Conservation (phyloP, 2,888 invertebrate species). For the Epinotia brunnichana region DNA sequence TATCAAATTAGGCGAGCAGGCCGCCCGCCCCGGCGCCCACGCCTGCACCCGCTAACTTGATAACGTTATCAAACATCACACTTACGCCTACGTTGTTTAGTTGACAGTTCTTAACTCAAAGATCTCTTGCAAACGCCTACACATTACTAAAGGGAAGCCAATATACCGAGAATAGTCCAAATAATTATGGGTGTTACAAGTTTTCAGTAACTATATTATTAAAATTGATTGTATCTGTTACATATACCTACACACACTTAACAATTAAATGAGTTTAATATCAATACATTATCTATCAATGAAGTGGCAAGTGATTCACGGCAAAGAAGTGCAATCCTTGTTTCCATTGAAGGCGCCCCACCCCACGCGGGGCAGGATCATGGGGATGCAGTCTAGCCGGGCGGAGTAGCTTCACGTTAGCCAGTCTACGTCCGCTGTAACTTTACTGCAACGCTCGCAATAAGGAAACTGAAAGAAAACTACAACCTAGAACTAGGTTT, state of each 20-base stretch:
- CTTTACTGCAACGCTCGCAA: not conserved
- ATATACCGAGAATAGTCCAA: not conserved
- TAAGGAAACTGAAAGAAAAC: not conserved
- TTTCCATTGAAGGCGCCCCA: constrained; percentile 9
- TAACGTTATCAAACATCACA: constrained; percentile 19
- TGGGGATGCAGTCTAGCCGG: constrained; percentile 18
- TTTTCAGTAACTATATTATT: not conserved
- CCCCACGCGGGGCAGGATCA: constrained; percentile 4
- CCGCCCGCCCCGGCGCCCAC: constrained; percentile 49
- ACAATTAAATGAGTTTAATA: not conserved
- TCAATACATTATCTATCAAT: constrained; percentile 4
- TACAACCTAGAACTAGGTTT: not conserved
- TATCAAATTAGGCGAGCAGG: constrained; percentile 58
- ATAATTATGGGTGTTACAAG: not conserved
- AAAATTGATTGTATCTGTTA: not conserved
- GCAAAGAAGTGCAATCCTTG: not conserved
- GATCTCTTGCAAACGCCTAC: not conserved
- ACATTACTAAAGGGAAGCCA: not conserved
- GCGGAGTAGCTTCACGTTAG: constrained; percentile 11
- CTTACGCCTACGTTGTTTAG: not conserved
- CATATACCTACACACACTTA: not conserved
- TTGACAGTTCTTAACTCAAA: not conserved
- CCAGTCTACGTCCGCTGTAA: not conserved
- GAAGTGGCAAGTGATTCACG: not conserved
- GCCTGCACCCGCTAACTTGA: constrained; percentile 25